phyloP scores from a whole-genome alignment of 2,797 vertebrate genomes.

The Stomatorhinus walkeri region DNA sequence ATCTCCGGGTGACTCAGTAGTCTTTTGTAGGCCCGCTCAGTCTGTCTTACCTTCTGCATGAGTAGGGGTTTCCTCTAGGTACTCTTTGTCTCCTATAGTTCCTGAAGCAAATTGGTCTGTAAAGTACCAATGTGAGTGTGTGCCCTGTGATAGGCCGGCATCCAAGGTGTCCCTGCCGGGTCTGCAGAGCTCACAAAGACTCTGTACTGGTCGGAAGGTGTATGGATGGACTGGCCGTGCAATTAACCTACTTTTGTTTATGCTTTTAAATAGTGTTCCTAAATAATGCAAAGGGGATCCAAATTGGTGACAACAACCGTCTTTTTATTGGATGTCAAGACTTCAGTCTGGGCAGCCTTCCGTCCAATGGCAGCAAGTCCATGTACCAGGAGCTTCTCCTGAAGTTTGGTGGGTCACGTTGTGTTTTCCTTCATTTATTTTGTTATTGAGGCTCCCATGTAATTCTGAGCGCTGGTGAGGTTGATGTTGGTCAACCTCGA shows the following conservation, averaged over 20 bases:
- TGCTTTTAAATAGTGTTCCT: slow-evolving; percentile 54
- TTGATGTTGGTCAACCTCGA: not conserved
- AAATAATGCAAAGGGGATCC: slow-evolving; percentile 67
- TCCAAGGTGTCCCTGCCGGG: not conserved
- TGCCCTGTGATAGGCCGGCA: not conserved
- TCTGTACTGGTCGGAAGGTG: not conserved
- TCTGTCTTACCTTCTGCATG: not conserved
- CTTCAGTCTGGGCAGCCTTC: slow-evolving; percentile 11
- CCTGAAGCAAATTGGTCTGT: not conserved
- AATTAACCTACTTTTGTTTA: slow-evolving; percentile 16
- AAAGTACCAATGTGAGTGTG: not conserved
- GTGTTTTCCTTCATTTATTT: not conserved
- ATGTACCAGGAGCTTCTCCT: slow-evolving; percentile 48
- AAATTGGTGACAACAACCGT: slow-evolving; percentile 76
- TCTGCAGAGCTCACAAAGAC: not conserved
- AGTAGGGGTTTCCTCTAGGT: not conserved
- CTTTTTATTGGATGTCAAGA: slow-evolving; percentile 60
- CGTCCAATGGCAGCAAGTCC: not conserved
- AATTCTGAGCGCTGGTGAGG: not conserved
- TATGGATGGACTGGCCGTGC: not conserved
- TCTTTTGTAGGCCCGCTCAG: not conserved
- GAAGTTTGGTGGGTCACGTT: slow-evolving; percentile 52
- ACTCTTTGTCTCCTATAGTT: not conserved
- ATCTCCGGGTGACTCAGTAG: not conserved
- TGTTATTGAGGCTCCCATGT: not conserved